These are phyloP conservation scores for Corydoras maculifer DNA, from an alignment of 2,113 vertebrate genomes.

Conservation along the genomic window DNA sequence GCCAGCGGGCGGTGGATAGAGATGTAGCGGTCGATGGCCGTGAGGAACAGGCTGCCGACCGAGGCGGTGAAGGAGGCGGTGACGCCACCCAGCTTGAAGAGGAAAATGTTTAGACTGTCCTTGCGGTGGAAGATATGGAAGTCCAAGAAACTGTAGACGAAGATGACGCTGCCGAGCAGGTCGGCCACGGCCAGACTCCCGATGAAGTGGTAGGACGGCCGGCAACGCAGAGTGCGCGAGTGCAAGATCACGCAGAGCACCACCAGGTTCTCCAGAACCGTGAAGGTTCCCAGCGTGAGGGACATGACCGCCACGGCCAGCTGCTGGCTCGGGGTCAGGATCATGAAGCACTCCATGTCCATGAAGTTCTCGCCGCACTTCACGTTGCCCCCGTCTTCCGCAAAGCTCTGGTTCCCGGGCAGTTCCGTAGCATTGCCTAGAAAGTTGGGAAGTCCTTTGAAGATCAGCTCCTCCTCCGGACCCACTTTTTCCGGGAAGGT, in stretches of 20 bases:
- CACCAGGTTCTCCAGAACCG: conserved; percentile 91
- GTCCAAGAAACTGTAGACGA: conserved; percentile 98
- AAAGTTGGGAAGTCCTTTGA: conserved; percentile 76
- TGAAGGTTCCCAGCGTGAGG: conserved; percentile 93
- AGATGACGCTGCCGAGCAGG: conserved; percentile 93
- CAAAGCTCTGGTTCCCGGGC: conserved; percentile 82
- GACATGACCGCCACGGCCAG: conserved; percentile 88
- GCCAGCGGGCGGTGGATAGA: conserved; percentile 93
- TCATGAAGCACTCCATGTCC: conserved; percentile 99
- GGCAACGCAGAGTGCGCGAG: conserved; percentile 88
- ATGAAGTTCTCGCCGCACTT: conserved; percentile 98
- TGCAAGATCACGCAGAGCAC: conserved; percentile 93
- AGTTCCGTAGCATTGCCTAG: conserved; percentile 85
- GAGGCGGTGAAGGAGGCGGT: conserved; percentile 96
- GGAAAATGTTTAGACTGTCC: conserved; percentile 90
- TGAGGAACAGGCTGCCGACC: conserved; percentile 96
- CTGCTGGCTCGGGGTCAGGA: conserved; percentile 94
- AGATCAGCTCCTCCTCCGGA: conserved; percentile 75
- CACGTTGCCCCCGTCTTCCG: conserved; percentile 79
- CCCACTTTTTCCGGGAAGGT: conserved; percentile 87
- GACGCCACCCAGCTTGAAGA: conserved; percentile 96
- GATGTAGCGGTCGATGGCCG: conserved; percentile 96
- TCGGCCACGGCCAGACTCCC: conserved; percentile 94
- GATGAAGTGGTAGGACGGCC: conserved; percentile 97
- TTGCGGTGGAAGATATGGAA: conserved; percentile 97